Evolutionary conservation across 1,140 invertebrate genomes (phyloP).

Genomic region (Chlorops oryzae): DNA sequence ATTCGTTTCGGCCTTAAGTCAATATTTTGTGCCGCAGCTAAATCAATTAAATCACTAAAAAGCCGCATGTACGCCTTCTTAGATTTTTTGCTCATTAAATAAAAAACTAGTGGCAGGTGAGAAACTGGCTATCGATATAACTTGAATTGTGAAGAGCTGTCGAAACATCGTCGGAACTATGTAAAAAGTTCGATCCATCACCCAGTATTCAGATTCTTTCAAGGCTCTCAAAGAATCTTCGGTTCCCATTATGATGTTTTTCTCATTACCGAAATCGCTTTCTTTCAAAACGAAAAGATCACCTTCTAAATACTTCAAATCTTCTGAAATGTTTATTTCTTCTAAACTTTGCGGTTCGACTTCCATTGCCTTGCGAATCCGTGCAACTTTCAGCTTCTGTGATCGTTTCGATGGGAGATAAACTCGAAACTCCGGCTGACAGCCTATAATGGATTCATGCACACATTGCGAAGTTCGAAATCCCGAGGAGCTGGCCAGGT

Average conservation of each 20-base stretch:
- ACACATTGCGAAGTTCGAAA: not conserved
- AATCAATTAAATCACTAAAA: slow-evolving; percentile 1
- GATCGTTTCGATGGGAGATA: not conserved
- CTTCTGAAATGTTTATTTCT: not conserved
- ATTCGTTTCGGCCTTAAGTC: not conserved
- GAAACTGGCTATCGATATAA: slow-evolving; percentile 1
- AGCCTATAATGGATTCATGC: not conserved
- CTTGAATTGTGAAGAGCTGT: slow-evolving; percentile 2
- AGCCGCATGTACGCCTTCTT: not conserved
- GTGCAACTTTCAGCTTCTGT: too few species aligned
- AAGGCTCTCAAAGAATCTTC: not conserved
- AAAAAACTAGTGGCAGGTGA: slow-evolving; percentile 5
- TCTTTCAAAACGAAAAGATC: slow-evolving; percentile 1
- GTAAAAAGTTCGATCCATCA: not conserved
- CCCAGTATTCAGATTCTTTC: not conserved
- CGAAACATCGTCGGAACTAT: not conserved
- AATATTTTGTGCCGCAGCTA: slow-evolving; percentile 2
- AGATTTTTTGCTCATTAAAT: slow-evolving; percentile 2
- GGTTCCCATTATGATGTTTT: too few species aligned
- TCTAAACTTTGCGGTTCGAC: too few species aligned
- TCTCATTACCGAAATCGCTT: not conserved
- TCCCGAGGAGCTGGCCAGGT: not conserved
- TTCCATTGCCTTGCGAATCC: too few species aligned
- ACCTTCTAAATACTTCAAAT: not conserved
- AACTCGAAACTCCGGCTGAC: not conserved